Base-by-base conservation (phyloP, 2,113 vertebrate genomes). In the Nycticryphes semicollaris region DNA sequence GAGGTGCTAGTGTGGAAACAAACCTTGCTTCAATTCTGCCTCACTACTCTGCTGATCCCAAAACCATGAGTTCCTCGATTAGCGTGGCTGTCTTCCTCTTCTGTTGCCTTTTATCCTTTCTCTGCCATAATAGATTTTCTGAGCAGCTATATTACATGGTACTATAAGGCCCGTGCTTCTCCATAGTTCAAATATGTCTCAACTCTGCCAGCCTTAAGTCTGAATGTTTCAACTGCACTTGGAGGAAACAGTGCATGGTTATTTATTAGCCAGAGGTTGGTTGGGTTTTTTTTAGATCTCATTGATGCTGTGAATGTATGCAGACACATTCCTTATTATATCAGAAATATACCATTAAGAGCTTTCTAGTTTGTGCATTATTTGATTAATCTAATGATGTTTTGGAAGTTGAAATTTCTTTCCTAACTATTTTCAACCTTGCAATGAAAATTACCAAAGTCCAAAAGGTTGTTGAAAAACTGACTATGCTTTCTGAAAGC, bases 381-480 rank as follows among this genome's bases (percentile, higher is more conserved):
- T 84, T 77, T 86, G 56, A 30, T 86, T 85, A 56, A 93, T 93
- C 79, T 81, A 33, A 64, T 82, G 33, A 68, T 68, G 45, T 20
- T 90, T 89, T 84, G 31, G 73, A 93, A 82, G 53, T 31, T 87
- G 48, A 84, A 57, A 66, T 89, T 77, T 90, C 39, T 92, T 90
- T 82, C 50, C 54, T 54, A 70, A 64, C 25, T 74, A 18, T 80
- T 73, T 77, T 81, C 67, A 90, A 16, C 10, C 45, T 88, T 87
- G 37, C 18, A 84, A 33, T 57, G 39, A 78, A 90, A 92, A 84
- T 72, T 74, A 16, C 15, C 2, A 1, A 60, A 84, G 54, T 69
- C 30, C 54, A 84, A 63, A 92, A 88, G 12, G 45, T 81, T 59
- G 60, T 89, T 79, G 30, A 67, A 84, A 78, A 75, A 6, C 43